phyloP scores from a whole-genome alignment of 2,888 invertebrate genomes.

The Germaria angustata region DNA sequence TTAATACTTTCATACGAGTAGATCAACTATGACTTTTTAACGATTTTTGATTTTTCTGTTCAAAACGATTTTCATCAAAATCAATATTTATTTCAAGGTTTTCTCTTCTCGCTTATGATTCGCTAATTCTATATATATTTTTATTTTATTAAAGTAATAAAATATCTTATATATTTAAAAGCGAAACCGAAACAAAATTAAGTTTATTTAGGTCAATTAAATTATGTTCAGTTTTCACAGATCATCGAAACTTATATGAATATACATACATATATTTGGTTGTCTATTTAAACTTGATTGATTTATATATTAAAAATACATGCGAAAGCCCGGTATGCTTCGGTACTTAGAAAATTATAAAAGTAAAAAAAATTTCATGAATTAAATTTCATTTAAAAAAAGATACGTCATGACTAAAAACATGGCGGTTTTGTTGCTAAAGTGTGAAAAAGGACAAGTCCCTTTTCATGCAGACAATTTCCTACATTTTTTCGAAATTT shows the following conservation, averaged over 20 bases:
- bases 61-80: slow-evolving; percentile 59
- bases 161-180: slow-evolving; percentile 23
- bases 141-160: slow-evolving; percentile 31
- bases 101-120: neutral
- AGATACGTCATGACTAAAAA: no score
- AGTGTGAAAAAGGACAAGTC: no score
- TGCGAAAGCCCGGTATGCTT: neutral
- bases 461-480: no score
- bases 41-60: slow-evolving; percentile 40
- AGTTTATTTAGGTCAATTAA: slow-evolving; percentile 52
- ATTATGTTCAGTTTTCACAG: slow-evolving; percentile 26
- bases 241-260: slow-evolving; percentile 2
- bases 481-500: no score
- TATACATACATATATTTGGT: neutral
- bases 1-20: slow-evolving; percentile 2
- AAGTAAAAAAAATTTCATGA: no score
- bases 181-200: neutral
- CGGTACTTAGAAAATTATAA: neutral
- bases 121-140: neutral
- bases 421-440: no score
- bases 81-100: slow-evolving; percentile 58
- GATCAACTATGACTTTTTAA: slow-evolving; percentile 45
- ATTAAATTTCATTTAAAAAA: no score
- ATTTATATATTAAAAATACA: neutral
- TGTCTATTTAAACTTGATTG: slow-evolving; percentile 33